A percentile compares a stretch with the other conserved stretches of the same genome.
These are phyloP conservation scores for Podabrus alpinus DNA, from an alignment of 2,888 invertebrate genomes.

Conservation along the genomic window DNA sequence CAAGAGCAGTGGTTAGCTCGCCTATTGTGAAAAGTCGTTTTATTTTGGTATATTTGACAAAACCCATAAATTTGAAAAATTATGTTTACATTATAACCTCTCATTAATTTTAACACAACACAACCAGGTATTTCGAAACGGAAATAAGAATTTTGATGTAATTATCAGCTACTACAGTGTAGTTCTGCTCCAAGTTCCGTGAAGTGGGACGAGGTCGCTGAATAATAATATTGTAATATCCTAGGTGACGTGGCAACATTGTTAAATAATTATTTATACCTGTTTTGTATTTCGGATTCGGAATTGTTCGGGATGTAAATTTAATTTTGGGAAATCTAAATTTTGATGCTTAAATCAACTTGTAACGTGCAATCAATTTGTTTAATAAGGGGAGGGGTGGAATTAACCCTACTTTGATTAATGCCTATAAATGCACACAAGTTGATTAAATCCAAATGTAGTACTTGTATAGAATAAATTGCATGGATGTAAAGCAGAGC, in stretches of 20 bases:
- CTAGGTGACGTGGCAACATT: constrained; percentile 30
- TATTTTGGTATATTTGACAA: background rate
- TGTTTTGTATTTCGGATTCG: background rate
- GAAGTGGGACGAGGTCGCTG: constrained; percentile 56
- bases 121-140: constrained; percentile 6
- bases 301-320: background rate
- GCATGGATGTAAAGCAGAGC: too few species aligned
- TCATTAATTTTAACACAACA: background rate
- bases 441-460: background rate
- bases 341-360: too few species aligned
- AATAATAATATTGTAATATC: constrained; percentile 51
- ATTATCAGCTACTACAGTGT: constrained; percentile 38
- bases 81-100: background rate
- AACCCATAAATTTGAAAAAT: background rate
- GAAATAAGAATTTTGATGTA: constrained; percentile 16
- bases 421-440: background rate
- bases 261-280: constrained; percentile 14
- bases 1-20: too few species aligned
- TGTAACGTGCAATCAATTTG: too few species aligned
- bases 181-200: constrained; percentile 50
- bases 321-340: too few species aligned
- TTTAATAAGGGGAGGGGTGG: background rate
- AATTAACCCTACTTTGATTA: background rate
- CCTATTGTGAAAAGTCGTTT: too few species aligned
- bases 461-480: too few species aligned